Evolutionary conservation across 2,113 vertebrate genomes (phyloP), one percentile per base, ranked within the genome.

Genomic region (Pangasianodon hypophthalmus): DNA sequence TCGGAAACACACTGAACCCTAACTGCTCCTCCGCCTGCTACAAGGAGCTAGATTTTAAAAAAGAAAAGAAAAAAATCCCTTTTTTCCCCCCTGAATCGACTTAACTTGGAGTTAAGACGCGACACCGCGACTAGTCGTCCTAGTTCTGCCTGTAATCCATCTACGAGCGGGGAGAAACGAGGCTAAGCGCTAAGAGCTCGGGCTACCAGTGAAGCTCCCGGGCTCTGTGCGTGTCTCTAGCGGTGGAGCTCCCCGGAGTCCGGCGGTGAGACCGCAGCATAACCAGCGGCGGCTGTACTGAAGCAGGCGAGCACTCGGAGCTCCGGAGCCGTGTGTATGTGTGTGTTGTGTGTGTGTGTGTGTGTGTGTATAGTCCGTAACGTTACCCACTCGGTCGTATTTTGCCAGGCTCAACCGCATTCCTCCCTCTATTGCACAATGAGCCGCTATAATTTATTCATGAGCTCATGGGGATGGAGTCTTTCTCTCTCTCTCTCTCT

Each of bases 391-490:
- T 88, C 58, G 86, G 87, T 88, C 32, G 89, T 87, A 92, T 92
- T 91, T 93, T 93, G 91, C 90, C 90, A 91, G 91, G 80, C 93
- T 93, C 86, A 87, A 88, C 93, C 52, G 93, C 93, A 81, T 87
- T 93, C 93, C 94, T 94, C 93, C 91, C 93, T 95, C 92, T 92
- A 92, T 95, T 95, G 93, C 95, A 95, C 95, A 95, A 94, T 94
- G 93, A 94, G 91, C 93, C 93, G 90, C 93, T 93, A 89, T 95
- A 95, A 96, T 95, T 93, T 96, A 96, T 96, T 95, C 95, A 96
- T 96, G 94, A 95, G 95, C 94, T 96, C 95, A 95, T 94, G 94
- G 93, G 94, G 94, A 92, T 93, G 90, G 93, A 94, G 94, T 60
- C 86, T 94, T 92, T 95, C 46, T 88, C 81, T 90, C 87, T 81